These are phyloP conservation scores for Amiota minor DNA, from an alignment of 2,888 invertebrate genomes.

Conservation along the genomic window DNA sequence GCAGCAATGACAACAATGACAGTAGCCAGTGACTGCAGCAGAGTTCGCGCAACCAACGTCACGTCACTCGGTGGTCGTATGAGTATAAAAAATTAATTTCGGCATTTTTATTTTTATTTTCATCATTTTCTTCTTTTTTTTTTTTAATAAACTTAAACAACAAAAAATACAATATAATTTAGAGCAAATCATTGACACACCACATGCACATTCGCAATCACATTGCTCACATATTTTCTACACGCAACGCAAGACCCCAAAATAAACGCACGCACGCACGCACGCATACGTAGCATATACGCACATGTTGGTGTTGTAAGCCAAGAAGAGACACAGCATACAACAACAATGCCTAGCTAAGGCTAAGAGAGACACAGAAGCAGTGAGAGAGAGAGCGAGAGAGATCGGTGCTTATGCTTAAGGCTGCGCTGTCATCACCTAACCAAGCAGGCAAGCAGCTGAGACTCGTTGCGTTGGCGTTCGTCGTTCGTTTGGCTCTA, in stretches of 20 bases:
- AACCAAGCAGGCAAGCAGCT: conserved; percentile 23
- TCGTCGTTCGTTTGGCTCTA: no score
- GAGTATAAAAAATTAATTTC: no score
- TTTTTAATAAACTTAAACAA: conserved; percentile 15
- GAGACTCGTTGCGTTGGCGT: conserved; percentile 55
- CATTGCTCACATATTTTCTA: no score
- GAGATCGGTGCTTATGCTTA: not conserved
- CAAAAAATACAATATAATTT: conserved; percentile 40
- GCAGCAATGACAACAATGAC: no score
- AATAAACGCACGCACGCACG: not conserved
- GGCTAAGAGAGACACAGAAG: not conserved
- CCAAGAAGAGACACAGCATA: no score
- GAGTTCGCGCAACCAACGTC: no score
- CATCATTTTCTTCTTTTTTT: not conserved
- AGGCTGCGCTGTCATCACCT: not conserved
- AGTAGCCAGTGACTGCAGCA: not conserved
- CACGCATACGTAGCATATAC: not conserved
- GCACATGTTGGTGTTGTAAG: no score
- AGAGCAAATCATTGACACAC: conserved; percentile 49
- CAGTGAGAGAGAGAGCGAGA: not conserved
- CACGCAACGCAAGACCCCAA: no score
- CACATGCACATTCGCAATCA: not conserved
- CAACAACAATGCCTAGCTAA: no score
- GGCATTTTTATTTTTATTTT: no score
- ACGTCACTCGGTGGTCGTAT: no score